Percentiles rank a stretch among this genome's conserved stretches.
These are phyloP conservation scores for Laupala kohalensis DNA, from an alignment of 1,140 invertebrate species.

Conservation along the genomic window DNA sequence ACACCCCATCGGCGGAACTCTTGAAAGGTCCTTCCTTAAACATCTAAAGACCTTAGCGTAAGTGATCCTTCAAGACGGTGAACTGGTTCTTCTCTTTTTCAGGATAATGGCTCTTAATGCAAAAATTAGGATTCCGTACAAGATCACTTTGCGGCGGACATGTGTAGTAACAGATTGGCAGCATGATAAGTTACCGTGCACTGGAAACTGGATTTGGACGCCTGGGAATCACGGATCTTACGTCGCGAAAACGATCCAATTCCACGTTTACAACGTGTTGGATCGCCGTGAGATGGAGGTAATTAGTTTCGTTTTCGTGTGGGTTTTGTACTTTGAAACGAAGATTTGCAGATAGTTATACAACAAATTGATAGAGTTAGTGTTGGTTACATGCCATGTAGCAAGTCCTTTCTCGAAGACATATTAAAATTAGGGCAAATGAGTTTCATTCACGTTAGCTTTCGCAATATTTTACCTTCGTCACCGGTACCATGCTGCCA, in stretches of 20 bases:
- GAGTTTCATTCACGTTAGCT: too few species aligned
- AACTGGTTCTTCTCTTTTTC: background rate
- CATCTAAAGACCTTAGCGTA: background rate
- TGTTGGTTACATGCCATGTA: too few species aligned
- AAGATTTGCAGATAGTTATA: too few species aligned
- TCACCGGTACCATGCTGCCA: too few species aligned
- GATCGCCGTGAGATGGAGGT: background rate
- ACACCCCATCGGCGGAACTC: background rate
- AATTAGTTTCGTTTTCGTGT: background rate
- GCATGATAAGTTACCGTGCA: background rate
- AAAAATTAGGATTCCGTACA: background rate
- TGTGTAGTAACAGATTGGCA: background rate
- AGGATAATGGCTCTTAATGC: background rate
- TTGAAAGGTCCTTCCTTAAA: background rate
- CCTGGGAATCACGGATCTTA: background rate
- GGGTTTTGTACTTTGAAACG: too few species aligned
- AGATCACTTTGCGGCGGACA: background rate
- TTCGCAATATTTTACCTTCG: too few species aligned
- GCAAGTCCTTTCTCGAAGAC: too few species aligned
- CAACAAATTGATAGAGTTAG: too few species aligned
- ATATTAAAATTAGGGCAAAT: too few species aligned
- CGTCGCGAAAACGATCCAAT: background rate
- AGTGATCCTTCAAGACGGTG: background rate
- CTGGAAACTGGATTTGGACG: background rate
- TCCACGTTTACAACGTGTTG: background rate